Evolutionary conservation across 2,888 invertebrate species (phyloP).

Genomic region (Drosophila diplacantha): DNA sequence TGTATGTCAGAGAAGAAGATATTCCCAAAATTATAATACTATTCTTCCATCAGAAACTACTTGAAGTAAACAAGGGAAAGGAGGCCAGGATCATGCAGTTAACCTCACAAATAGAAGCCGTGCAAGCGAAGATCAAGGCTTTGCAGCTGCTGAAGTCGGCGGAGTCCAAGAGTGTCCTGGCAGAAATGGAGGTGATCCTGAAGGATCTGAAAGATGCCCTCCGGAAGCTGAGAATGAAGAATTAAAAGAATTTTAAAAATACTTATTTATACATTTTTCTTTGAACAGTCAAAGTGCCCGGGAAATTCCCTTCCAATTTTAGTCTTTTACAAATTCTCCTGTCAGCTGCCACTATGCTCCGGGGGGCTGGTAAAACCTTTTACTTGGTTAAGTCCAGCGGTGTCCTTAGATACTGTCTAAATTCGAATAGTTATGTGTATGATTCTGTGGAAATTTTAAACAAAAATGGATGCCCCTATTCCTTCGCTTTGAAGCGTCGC

Average conservation of each 20-base stretch:
- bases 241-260: not conserved
- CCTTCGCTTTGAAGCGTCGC: not conserved
- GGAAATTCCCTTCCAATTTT: not conserved
- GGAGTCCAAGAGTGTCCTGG: constrained; percentile 1
- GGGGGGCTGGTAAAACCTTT: not conserved
- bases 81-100: constrained; percentile 18
- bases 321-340: not conserved
- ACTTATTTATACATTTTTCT: no score
- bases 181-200: constrained; percentile 1
- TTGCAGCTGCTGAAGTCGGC: constrained; percentile 3
- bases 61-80: constrained; percentile 12
- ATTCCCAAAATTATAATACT: rapidly evolving
- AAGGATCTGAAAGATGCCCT: constrained; percentile 16
- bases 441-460: not conserved
- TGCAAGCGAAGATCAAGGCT: constrained; percentile 14
- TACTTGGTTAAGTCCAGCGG: not conserved
- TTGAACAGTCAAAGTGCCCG: not conserved
- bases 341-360: constrained; percentile 1
- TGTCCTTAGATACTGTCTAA: not conserved
- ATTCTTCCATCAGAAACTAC: not conserved
- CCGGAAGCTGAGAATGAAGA: constrained; percentile 13
- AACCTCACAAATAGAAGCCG: constrained; percentile 14
- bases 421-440: not conserved
- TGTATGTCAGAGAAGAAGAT: not conserved
- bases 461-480: not conserved